Percentiles rank a stretch among this genome's conserved stretches.
phyloP scores from a whole-genome alignment of 2,113 vertebrate species.

The Cephalopterus ornatus region DNA sequence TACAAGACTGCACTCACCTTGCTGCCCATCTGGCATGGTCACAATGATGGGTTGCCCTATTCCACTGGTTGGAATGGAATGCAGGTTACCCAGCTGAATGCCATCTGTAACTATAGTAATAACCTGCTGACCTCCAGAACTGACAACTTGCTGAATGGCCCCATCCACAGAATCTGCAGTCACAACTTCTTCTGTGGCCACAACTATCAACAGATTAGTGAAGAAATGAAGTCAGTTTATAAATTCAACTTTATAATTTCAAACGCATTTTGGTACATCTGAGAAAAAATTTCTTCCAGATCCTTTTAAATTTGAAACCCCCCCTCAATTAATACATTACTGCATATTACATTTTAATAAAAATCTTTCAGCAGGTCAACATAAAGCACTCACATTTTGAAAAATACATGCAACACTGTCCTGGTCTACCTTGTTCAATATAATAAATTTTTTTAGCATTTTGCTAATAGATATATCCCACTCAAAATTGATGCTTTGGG shows the following conservation, averaged over 20 bases:
- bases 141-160: constrained; percentile 88
- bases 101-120: constrained; percentile 90
- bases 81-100: constrained; percentile 86
- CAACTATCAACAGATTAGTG: constrained; percentile 69
- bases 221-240: background rate
- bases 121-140: constrained; percentile 88
- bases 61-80: constrained; percentile 81
- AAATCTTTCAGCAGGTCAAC: background rate
- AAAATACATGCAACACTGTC: background rate
- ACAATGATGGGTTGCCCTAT: constrained; percentile 88
- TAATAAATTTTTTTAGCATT: background rate
- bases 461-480: background rate
- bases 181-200: constrained; percentile 86
- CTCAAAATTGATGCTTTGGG: background rate
- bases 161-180: constrained; percentile 87
- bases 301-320: background rate
- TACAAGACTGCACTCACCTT: constrained; percentile 72
- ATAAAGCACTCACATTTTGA: background rate
- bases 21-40: constrained; percentile 89
- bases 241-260: background rate
- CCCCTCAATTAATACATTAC: background rate
- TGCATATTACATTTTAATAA: background rate
- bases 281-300: background rate
- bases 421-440: background rate
- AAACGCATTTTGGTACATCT: background rate